Evolutionary conservation across 2,797 vertebrate species (phyloP).

Genomic region (Myotis myotis): DNA sequence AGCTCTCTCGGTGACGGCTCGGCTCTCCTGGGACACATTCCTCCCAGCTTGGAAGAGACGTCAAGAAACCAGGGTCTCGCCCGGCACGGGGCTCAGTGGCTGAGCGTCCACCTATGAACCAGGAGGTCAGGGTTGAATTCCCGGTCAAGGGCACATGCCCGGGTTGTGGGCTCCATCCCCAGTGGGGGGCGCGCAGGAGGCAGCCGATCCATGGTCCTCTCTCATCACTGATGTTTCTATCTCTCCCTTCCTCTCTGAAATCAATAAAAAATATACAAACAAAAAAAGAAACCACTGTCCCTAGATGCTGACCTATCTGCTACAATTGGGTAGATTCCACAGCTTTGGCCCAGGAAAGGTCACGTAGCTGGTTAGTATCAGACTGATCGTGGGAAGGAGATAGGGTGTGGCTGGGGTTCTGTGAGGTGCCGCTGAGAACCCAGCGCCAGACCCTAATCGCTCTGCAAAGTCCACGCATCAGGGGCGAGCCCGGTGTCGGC

Average conservation of each 20-base stretch:
- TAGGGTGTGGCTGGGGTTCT: neutral
- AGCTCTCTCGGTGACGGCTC: neutral
- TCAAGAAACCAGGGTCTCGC: neutral
- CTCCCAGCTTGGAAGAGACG: neutral
- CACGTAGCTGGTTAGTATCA: neutral
- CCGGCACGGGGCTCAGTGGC: too few species aligned
- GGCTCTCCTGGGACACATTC: neutral
- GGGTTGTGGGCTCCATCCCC: too few species aligned
- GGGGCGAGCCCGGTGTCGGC: neutral
- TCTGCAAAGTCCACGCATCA: neutral
- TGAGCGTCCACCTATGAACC: too few species aligned
- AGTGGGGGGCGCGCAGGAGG: too few species aligned
- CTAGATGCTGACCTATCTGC: neutral
- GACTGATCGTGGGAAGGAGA: rapidly evolving
- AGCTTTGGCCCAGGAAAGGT: neutral
- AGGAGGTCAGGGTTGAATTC: too few species aligned
- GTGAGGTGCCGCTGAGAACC: neutral
- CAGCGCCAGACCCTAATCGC: too few species aligned
- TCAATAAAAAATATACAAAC: too few species aligned
- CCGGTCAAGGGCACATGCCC: too few species aligned
- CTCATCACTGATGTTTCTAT: too few species aligned
- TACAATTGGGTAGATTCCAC: too few species aligned
- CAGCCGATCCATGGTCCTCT: too few species aligned
- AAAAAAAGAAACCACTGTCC: neutral
- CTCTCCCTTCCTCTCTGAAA: too few species aligned